Evolutionary conservation across 2,888 invertebrate species (phyloP).

Genomic region (Synanthedon formicaeformis): DNA sequence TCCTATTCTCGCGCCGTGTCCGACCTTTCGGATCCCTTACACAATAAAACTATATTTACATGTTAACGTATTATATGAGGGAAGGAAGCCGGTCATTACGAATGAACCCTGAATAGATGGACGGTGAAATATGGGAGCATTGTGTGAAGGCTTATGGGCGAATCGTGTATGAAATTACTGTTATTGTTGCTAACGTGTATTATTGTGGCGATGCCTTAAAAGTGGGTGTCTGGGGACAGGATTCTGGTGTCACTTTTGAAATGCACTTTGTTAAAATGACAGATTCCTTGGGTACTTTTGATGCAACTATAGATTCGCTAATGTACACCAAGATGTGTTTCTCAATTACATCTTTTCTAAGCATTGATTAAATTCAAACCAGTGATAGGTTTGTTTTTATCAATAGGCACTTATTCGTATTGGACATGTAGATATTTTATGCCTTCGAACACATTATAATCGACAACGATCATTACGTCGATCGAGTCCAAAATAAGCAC

Average conservation of each 20-base stretch:
- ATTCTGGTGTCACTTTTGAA: neutral
- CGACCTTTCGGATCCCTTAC: slow-evolving; percentile 34
- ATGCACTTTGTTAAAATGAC: too few species aligned
- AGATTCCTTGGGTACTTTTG: too few species aligned
- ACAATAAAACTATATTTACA: slow-evolving; percentile 30
- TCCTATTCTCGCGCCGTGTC: slow-evolving; percentile 48
- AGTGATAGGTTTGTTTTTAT: too few species aligned
- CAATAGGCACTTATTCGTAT: too few species aligned
- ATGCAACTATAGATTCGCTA: too few species aligned
- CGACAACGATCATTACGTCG: too few species aligned
- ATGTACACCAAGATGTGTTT: too few species aligned
- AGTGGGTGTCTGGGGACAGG: neutral
- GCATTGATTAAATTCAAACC: too few species aligned
- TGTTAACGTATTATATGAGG: slow-evolving; percentile 34
- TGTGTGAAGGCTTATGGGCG: slow-evolving; percentile 27
- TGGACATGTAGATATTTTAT: too few species aligned
- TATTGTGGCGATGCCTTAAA: neutral
- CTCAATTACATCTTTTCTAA: too few species aligned
- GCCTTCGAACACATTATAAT: too few species aligned
- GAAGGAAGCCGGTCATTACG: slow-evolving; percentile 49
- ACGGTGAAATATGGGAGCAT: slow-evolving; percentile 25
- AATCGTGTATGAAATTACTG: slow-evolving; percentile 39
- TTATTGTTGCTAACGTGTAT: slow-evolving; percentile 12
- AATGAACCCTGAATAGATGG: slow-evolving; percentile 24
- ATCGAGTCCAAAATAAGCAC: too few species aligned